Evolutionary conservation across 1,140 invertebrate genomes (phyloP).

Genomic region (Drosophila pruinosa): DNA sequence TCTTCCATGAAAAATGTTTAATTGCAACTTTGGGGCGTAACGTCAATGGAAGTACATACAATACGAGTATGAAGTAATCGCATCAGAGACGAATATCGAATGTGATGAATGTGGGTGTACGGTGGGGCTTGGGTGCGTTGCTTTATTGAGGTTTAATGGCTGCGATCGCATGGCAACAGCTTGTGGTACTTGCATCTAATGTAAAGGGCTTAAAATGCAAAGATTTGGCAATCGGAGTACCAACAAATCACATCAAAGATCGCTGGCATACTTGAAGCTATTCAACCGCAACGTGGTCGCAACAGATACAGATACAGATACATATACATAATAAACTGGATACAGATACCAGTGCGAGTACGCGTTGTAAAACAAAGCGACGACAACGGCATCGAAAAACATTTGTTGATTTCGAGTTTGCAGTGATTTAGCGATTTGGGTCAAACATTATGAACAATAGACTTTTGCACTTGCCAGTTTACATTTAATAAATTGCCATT

Average conservation of each 20-base stretch:
- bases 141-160: slow-evolving; percentile 55
- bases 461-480: slow-evolving; percentile 52
- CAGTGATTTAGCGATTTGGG: slow-evolving; percentile 56
- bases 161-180: slow-evolving; percentile 60
- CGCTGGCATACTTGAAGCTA: slow-evolving; percentile 58
- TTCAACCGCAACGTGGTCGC: slow-evolving; percentile 76
- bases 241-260: slow-evolving; percentile 67
- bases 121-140: slow-evolving; percentile 1
- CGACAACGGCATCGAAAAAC: slow-evolving; percentile 47
- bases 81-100: slow-evolving; percentile 32
- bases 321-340: slow-evolving; percentile 26
- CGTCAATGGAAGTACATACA: background rate
- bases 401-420: slow-evolving; percentile 34
- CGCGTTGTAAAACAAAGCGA: slow-evolving; percentile 16
- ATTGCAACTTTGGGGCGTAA: slow-evolving; percentile 46
- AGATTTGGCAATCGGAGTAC: slow-evolving; percentile 69
- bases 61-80: slow-evolving; percentile 30
- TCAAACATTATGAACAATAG: slow-evolving; percentile 65
- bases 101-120: slow-evolving; percentile 3
- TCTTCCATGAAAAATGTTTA: slow-evolving; percentile 45
- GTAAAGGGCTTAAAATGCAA: slow-evolving; percentile 70
- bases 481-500: slow-evolving; percentile 29
- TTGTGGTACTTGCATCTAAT: slow-evolving; percentile 41
- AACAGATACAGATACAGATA: slow-evolving; percentile 54
- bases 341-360: slow-evolving; percentile 34